Conservation (phyloP, 2,888 invertebrate genomes). For the Pachymerium ferrugineum region DNA sequence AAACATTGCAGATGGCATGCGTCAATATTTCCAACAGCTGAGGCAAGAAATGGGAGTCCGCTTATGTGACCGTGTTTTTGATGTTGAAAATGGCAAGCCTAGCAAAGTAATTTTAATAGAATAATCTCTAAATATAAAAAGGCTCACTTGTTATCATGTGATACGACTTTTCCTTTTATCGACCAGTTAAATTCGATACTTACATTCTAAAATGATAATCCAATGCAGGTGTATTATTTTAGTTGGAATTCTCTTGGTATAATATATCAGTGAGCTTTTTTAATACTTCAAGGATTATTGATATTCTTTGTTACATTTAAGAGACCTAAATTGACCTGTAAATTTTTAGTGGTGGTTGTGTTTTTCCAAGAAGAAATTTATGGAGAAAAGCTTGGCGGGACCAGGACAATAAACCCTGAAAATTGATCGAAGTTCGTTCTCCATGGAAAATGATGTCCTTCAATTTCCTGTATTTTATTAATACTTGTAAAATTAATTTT, state of each 20-base stretch:
- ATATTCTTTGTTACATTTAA: too few relatives aligned
- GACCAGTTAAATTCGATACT: too few relatives aligned
- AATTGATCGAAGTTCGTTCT: too few relatives aligned
- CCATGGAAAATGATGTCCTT: too few relatives aligned
- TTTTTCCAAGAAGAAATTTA: conserved; percentile 98
- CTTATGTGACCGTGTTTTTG: conserved; percentile 87
- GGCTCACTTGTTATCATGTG: not conserved
- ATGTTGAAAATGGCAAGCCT: conserved; percentile 83
- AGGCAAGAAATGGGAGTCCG: conserved; percentile 90
- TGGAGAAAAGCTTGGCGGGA: conserved; percentile 93
- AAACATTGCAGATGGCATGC: conserved; percentile 66
- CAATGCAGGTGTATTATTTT: not conserved
- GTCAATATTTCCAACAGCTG: conserved; percentile 87
- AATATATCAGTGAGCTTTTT: too few relatives aligned
- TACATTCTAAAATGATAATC: conserved; percentile 30
- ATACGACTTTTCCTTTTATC: too few relatives aligned
- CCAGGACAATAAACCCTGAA: conserved; percentile 60
- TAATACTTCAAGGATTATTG: too few relatives aligned
- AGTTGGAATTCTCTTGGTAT: too few relatives aligned
- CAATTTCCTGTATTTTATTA: too few relatives aligned
- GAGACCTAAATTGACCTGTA: too few relatives aligned
- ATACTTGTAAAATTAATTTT: too few relatives aligned
- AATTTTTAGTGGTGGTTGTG: conserved; percentile 89
- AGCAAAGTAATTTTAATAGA: conserved; percentile 60
- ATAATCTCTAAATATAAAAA: not conserved